Evolutionary conservation across 2,797 vertebrate species (phyloP).

Genomic region (Pangasius krempfi): DNA sequence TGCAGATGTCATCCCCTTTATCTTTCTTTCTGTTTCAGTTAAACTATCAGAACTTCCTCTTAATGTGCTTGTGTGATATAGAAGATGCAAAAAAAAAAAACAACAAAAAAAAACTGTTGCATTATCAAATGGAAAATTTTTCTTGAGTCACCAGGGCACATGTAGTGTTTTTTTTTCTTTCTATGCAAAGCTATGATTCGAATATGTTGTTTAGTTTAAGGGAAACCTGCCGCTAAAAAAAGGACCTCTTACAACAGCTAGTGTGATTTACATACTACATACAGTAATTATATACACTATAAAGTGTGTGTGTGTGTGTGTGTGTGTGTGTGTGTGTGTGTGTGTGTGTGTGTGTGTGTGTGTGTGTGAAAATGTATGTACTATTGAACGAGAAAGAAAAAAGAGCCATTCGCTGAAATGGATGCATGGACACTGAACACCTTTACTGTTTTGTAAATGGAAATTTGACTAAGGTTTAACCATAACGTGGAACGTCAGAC

Average conservation of each 20-base stretch:
- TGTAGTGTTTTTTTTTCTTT: neutral
- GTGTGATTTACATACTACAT: constrained; percentile 18
- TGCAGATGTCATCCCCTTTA: neutral
- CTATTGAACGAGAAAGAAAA: neutral
- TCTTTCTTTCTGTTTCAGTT: constrained; percentile 14
- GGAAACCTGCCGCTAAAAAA: constrained; percentile 4
- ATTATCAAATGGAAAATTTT: constrained; percentile 20
- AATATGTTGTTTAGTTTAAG: constrained; percentile 19
- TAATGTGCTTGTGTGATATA: neutral
- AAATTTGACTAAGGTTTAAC: constrained; percentile 6
- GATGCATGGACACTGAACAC: neutral
- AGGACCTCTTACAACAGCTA: neutral
- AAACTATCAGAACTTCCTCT: neutral
- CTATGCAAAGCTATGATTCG: constrained; percentile 26
- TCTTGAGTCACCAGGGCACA: neutral
- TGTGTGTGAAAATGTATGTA: neutral
- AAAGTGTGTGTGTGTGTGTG: neutral
- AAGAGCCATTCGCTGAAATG: constrained; percentile 15
- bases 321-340: neutral
- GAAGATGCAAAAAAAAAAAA: neutral
- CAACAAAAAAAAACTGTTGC: neutral
- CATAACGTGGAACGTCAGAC: neutral
- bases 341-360: neutral
- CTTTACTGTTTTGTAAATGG: constrained; percentile 21
- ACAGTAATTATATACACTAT: constrained; percentile 15